Conservation (phyloP, 2,113 vertebrate genomes). For the Elanus axillaris region DNA sequence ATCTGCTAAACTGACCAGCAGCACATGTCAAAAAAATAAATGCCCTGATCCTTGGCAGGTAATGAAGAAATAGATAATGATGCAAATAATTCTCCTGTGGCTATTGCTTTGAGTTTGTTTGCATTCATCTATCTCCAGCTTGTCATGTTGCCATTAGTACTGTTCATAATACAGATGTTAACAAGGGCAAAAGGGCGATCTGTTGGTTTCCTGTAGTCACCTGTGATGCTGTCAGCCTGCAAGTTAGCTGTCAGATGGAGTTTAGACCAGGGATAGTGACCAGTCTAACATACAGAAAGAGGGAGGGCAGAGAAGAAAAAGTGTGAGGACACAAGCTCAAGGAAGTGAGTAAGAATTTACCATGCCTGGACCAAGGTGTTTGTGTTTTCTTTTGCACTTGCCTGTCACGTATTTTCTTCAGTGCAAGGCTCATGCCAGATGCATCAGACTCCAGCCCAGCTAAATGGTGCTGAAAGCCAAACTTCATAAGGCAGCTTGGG, state of each 20-base stretch:
- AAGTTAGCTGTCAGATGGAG: slow-evolving; percentile 1
- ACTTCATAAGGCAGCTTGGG: neutral
- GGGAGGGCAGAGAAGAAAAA: neutral
- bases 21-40: slow-evolving; percentile 12
- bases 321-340: neutral
- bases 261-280: neutral
- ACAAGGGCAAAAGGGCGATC: slow-evolving; percentile 21
- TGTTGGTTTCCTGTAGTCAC: neutral
- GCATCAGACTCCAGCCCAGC: neutral
- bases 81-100: slow-evolving; percentile 14
- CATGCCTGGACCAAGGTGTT: neutral
- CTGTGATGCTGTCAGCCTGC: neutral
- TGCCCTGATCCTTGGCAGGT: neutral
- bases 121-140: slow-evolving; percentile 16
- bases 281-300: neutral
- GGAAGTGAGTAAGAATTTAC: neutral
- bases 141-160: slow-evolving; percentile 43
- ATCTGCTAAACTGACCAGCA: slow-evolving; percentile 15
- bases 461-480: neutral
- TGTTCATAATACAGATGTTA: slow-evolving; percentile 52
- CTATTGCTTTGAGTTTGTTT: slow-evolving; percentile 16
- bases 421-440: neutral
- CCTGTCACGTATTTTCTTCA: neutral
- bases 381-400: neutral
- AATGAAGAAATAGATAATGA: slow-evolving; percentile 52